Conservation (phyloP, 2,797 vertebrate genomes). For the Philypnodon macrostomus region DNA sequence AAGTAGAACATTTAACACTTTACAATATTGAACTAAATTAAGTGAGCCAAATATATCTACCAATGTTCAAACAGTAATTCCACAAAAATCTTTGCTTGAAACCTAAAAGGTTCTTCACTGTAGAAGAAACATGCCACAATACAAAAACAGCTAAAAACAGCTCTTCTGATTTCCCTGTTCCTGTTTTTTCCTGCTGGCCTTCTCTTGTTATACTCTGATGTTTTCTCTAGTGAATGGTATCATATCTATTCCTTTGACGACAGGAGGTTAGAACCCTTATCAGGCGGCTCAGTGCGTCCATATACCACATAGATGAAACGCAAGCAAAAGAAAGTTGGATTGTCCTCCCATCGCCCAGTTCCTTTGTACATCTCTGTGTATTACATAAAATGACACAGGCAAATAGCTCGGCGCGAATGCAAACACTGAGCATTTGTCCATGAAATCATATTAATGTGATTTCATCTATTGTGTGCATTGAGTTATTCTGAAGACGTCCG, state of each 20-base stretch:
- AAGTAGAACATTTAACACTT: too few species aligned
- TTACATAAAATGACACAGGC: slow-evolving; percentile 18
- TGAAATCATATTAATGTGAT: slow-evolving; percentile 33
- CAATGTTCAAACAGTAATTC: too few species aligned
- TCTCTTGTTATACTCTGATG: neutral
- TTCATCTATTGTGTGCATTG: slow-evolving; percentile 32
- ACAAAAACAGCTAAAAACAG: too few species aligned
- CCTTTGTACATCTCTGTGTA: slow-evolving; percentile 9
- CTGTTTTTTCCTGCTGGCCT: neutral
- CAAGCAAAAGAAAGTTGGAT: neutral
- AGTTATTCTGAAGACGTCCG: slow-evolving; percentile 24
- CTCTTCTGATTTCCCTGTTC: neutral
- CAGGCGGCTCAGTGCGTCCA: slow-evolving; percentile 9
- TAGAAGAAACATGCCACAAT: too few species aligned
- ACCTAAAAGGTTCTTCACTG: too few species aligned
- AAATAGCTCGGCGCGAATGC: slow-evolving; percentile 10
- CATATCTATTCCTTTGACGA: slow-evolving; percentile 5
- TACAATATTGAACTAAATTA: too few species aligned
- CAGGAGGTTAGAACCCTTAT: slow-evolving; percentile 19
- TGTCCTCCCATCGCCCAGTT: neutral
- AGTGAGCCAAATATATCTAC: too few species aligned
- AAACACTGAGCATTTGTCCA: slow-evolving; percentile 38
- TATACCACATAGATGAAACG: slow-evolving; percentile 9
- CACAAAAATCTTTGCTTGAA: too few species aligned
- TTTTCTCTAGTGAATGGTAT: slow-evolving; percentile 1